Evolutionary conservation across 1,140 invertebrate genomes (phyloP), one percentile per base, ranked within the genome.

Genomic region (Cheumatopsyche charites): DNA sequence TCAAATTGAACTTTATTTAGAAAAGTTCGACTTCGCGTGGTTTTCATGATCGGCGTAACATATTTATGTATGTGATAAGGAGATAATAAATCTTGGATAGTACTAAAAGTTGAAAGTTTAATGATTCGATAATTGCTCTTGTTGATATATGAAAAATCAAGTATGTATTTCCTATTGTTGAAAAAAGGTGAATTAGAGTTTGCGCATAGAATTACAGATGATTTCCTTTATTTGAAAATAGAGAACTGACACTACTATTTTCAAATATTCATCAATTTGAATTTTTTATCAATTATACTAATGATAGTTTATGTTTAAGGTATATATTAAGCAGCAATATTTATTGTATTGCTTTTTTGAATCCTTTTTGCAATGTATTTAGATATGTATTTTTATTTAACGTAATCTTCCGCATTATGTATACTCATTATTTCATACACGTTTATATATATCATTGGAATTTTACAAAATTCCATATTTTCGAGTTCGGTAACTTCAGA

Each of bases 291-390:
- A 36, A 17, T 52, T 52, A 52, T 17, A 11, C 19, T 52, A 17
- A 52, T 17, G 19, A 17, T 52, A 17, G 13, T 45, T 52, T 52
- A 19, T 17, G 7, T 17, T 2, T 52, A 52, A 52, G 47, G 19
- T 52, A 52, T n/a, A n/a, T 17, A 52, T 52, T 52, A 17, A 52
- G 15, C 5, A n/a, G 21, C 55, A 25, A 58, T 58, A 25, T 58
- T 17, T 58, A 58, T 58, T 58, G 55, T 58, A 58, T 58, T 58
- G 55, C 55, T 58, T 23, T 58, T 58, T 58, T 25, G 55, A 58
- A 6, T 58, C 19, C 21, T 58, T 63, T 42, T 63, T 21, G n/a
- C 19, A n/a, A 17, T 26, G 15, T 62, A 63, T 63, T 15, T 63
- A 23, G 17, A 5, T 15, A 63, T 63, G 13, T 17, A 63, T 36